Evolutionary conservation across 2,888 invertebrate species (phyloP).

Genomic region (Icerya purchasi): DNA sequence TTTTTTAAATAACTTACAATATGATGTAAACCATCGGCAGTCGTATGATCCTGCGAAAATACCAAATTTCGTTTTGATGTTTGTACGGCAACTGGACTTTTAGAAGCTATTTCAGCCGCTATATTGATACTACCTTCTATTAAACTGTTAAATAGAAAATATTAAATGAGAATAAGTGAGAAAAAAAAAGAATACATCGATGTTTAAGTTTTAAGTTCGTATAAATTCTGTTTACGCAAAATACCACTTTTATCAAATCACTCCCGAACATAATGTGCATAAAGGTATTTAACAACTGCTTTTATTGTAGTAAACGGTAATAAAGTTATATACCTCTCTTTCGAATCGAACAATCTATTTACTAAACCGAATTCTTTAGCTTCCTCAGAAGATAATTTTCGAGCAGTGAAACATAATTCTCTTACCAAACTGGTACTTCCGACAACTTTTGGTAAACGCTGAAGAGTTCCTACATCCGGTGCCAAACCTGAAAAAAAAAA

Average conservation of each 20-base stretch:
- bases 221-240: no score
- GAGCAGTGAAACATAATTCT: conserved; percentile 70
- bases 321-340: conserved; percentile 1
- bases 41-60: conserved; percentile 71
- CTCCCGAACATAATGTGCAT: no score
- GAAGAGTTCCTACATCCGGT: conserved; percentile 86
- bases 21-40: conserved; percentile 69
- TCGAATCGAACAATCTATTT: background rate
- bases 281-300: no score
- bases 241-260: no score
- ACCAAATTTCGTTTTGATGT: conserved; percentile 63
- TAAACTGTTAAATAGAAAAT: conserved; percentile 30
- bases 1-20: conserved; percentile 56
- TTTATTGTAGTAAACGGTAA: no score
- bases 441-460: conserved; percentile 73
- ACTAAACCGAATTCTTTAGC: conserved; percentile 8
- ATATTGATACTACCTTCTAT: conserved; percentile 46
- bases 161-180: background rate
- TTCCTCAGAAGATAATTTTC: conserved; percentile 24
- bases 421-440: conserved; percentile 69
- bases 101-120: conserved; percentile 58
- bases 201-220: no score
- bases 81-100: conserved; percentile 90
- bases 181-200: no score
- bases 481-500: conserved; percentile 83